These are phyloP conservation scores for Leucania comma DNA, from an alignment of 2,888 invertebrate genomes.

Conservation along the genomic window DNA sequence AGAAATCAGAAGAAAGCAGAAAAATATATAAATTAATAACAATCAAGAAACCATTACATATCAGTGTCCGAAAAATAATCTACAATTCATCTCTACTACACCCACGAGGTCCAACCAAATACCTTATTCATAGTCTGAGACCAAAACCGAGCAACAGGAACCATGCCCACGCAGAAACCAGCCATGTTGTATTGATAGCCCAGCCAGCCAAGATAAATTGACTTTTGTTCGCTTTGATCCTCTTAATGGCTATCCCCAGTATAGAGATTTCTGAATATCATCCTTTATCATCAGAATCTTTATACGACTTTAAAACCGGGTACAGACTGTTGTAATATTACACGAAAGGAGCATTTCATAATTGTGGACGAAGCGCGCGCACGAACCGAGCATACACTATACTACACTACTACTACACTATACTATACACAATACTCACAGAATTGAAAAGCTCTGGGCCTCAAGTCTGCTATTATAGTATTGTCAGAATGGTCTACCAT, in stretches of 20 bases:
- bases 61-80: background rate
- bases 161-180: slow-evolving; percentile 11
- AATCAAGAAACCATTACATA: background rate
- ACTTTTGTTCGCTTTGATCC: slow-evolving; percentile 40
- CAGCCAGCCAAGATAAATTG: slow-evolving; percentile 26
- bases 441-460: too few relatives aligned
- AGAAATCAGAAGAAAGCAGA: too few relatives aligned
- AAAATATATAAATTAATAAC: background rate
- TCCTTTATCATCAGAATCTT: slow-evolving; percentile 21
- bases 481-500: too few relatives aligned
- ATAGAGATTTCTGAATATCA: slow-evolving; percentile 10
- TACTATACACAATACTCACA: too few relatives aligned
- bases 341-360: too few relatives aligned
- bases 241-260: slow-evolving; percentile 33
- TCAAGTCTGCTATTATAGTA: too few relatives aligned
- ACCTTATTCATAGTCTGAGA: slow-evolving; percentile 48
- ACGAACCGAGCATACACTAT: too few relatives aligned
- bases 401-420: too few relatives aligned
- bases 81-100: background rate
- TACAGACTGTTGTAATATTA: too few relatives aligned
- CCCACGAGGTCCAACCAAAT: slow-evolving; percentile 6
- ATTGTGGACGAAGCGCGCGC: too few relatives aligned
- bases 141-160: slow-evolving; percentile 5
- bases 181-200: slow-evolving; percentile 48
- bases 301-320: slow-evolving; percentile 8